Evolutionary conservation across 2,888 invertebrate genomes (phyloP).

Genomic region (Stenodera caucasica): DNA sequence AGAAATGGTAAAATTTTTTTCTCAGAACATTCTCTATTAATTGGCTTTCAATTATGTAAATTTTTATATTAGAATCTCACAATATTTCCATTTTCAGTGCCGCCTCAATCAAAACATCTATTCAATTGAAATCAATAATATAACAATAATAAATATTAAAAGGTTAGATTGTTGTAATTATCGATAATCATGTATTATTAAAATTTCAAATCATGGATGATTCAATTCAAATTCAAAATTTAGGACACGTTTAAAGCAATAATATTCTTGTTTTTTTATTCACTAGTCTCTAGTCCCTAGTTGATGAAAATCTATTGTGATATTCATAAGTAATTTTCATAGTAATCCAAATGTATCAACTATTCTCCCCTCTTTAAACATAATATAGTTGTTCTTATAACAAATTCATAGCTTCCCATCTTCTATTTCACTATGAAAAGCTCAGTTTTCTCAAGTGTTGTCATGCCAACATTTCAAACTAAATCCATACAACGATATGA

Average conservation of each 20-base stretch:
- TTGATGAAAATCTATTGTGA: neutral
- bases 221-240: no score
- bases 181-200: neutral
- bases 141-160: neutral
- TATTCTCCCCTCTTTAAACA: constrained; percentile 21
- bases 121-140: constrained; percentile 5
- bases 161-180: neutral
- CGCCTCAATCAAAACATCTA: constrained; percentile 3
- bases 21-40: neutral
- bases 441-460: constrained; percentile 28
- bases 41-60: constrained; percentile 1
- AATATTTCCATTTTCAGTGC: neutral
- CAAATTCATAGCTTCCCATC: constrained; percentile 34
- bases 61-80: neutral
- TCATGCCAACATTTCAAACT: constrained; percentile 31
- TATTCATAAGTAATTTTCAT: neutral
- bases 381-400: constrained; percentile 25
- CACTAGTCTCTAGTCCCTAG: no score
- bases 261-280: no score
- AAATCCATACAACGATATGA: constrained; percentile 10
- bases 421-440: constrained; percentile 16
- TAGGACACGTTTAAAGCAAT: no score
- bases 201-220: no score
- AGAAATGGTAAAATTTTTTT: neutral
- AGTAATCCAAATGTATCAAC: constrained; percentile 27